Evolutionary conservation across 1,140 invertebrate genomes (phyloP).

Genomic region (Oscheius sp.): DNA sequence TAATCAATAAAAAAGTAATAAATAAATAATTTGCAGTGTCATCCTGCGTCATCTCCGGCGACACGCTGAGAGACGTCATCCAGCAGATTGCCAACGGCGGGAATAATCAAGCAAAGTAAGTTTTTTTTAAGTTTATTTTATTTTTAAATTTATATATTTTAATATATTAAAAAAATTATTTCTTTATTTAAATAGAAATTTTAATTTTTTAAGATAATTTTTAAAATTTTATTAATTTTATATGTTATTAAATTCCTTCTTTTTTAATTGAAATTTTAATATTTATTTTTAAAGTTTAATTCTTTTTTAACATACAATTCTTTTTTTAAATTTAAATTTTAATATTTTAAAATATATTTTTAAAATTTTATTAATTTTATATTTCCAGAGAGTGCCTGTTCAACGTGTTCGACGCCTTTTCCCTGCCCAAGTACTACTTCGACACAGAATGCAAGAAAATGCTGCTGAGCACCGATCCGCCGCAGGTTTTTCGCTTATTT

Average conservation of each 20-base stretch:
- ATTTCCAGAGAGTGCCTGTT: slow-evolving; percentile 42
- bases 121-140: slow-evolving; percentile 6
- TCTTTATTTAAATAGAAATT: too few relatives aligned
- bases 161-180: neutral
- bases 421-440: slow-evolving; percentile 7
- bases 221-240: neutral
- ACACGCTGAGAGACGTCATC: slow-evolving; percentile 15
- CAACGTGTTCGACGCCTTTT: slow-evolving; percentile 43
- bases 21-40: slow-evolving; percentile 14
- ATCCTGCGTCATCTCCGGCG: slow-evolving; percentile 5
- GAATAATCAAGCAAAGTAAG: slow-evolving; percentile 26
- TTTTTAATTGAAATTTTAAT: too few relatives aligned
- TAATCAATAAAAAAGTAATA: neutral
- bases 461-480: neutral
- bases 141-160: neutral
- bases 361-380: too few relatives aligned
- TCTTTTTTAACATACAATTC: slow-evolving; percentile 24
- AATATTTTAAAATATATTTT: slow-evolving; percentile 16
- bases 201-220: neutral
- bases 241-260: neutral
- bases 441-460: slow-evolving; percentile 22
- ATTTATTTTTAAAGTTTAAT: neutral
- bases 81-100: slow-evolving; percentile 3
- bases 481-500: neutral
- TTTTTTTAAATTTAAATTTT: slow-evolving; percentile 33